Evolutionary conservation across 2,797 vertebrate species (phyloP), one percentile per base, ranked within the genome.

Genomic region (Arnoldichthys spilopterus): DNA sequence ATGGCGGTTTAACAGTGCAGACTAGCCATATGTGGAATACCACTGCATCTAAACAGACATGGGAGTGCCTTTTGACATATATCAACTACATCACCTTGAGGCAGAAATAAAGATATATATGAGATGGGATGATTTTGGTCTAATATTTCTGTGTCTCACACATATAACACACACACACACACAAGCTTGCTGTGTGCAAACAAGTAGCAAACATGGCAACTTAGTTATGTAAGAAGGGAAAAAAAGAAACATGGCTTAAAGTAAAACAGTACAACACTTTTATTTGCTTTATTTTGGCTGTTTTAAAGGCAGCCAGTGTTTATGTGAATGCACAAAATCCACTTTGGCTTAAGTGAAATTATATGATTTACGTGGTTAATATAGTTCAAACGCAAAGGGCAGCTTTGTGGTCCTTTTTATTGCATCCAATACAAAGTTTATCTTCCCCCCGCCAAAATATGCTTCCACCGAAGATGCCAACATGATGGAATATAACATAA

Each of bases 81-180:
- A 86, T 86, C 84, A 81, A 34, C 45, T 69, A 51, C 82, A 84
- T 88, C 83, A 85, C 77, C 64, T 75, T 54, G 79, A 87, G 83
- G 83, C 11, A 8, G 75, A 79, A 77, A 80, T 71, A 80, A 37
- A 64, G 83, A 85, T 68, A 72, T n/a, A n/a, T 61, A 80, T 7
- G 71, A 74, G 32, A 59, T 45, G 47, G 66, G 53, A 62, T 26
- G 75, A 72, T 74, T 82, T 77, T 53, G 11, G 11, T 58, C 24
- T 73, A 71, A 77, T 63, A 62, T 72, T 59, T 40, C 58, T 13
- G 24, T 16, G 16, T 82, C 26, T 54, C 11, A 37, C 4, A 3
- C 62, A 12, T 24, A 71, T 28, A 37, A 37, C 34, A 37, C 34
- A 37, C 34, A 37, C 34, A 37, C 34, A 37, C 34, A 37, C 34